Base-by-base conservation (phyloP, 1,140 invertebrate species). In the Pteromalus puparum region DNA sequence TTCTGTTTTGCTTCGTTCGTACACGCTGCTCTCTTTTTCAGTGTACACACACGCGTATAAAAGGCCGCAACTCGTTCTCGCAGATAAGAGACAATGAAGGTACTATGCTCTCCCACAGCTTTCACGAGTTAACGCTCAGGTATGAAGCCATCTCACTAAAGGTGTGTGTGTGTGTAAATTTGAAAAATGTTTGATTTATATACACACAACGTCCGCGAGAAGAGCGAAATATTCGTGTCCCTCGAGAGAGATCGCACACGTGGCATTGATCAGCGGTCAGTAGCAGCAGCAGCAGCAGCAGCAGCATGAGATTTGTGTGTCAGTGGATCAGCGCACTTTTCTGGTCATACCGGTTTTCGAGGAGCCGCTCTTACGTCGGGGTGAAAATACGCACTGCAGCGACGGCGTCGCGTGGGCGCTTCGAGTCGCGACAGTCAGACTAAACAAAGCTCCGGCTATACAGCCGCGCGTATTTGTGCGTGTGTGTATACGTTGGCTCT, bases 51-150 rank as follows among this genome's bases (percentile, higher is more conserved):
- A 67, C 61, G 61, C 1, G 34, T 10, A 67, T 26, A 42, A 42
- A 34, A 42, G 9, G 9, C 38, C 38, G 21, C 65, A 26, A 67
- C 7, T 13, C 28, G 70, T 24, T 67, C 18, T 73, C 13, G 15
- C 48, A 78, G 73, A 84, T 77, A 84, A 65, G 42, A 15, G 10
- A 84, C 82, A 84, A 84, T 73, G 82, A 46, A 53, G 18, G 67
- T 61, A 78, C 67, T 84, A 73, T 24, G 21, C 75, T 26, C 42
- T 13, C 38, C 38, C 38, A 42, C 38, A 42, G 30, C 38, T 26
- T 18, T 18, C 61, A 24, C 13, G 24, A 15, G 53, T 61, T n/a
- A 53, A 13, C 67, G 26, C 30, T 67, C 30, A 68, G 77, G 61
- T 79, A 79, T 1, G 38, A 67, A 77, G 18, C 0, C 48, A 21